Conservation (phyloP, 1,140 invertebrate species). For the Drosophila mojavensis region DNA sequence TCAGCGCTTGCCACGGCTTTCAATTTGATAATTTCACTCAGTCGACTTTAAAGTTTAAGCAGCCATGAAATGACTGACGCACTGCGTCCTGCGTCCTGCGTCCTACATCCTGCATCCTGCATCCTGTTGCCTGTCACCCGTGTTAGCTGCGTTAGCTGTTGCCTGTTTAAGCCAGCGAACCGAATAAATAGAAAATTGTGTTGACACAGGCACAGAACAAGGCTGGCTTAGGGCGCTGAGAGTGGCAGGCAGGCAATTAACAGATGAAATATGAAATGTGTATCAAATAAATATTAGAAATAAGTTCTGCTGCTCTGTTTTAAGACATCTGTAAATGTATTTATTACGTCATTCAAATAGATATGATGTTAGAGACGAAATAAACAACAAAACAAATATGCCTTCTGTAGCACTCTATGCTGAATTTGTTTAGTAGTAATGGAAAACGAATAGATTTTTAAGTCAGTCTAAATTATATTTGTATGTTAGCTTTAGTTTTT, state of each 20-base stretch:
- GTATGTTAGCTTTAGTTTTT: too few relatives aligned
- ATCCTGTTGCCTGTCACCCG: neutral
- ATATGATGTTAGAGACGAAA: too few relatives aligned
- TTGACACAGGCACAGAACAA: constrained; percentile 16
- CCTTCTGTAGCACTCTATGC: too few relatives aligned
- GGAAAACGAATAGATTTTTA: too few relatives aligned
- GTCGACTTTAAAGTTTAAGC: constrained; percentile 65
- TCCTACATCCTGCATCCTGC: constrained; percentile 44
- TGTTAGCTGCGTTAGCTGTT: neutral
- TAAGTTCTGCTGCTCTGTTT: too few relatives aligned
- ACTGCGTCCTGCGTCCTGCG: constrained; percentile 30
- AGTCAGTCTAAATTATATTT: too few relatives aligned
- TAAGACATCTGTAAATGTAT: too few relatives aligned
- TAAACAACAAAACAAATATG: too few relatives aligned
- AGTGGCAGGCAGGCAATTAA: too few relatives aligned
- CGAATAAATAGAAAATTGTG: constrained; percentile 42
- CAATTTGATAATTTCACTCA: constrained; percentile 68
- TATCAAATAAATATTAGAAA: too few relatives aligned
- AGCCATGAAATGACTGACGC: constrained; percentile 63
- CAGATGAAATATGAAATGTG: neutral
- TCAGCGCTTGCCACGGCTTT: constrained; percentile 37
- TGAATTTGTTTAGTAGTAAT: too few relatives aligned
- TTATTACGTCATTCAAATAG: too few relatives aligned
- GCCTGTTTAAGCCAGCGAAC: constrained; percentile 22
- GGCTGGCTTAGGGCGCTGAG: neutral